Conservation (phyloP, 2,888 invertebrate species). For the Drosophila meridionalis region DNA sequence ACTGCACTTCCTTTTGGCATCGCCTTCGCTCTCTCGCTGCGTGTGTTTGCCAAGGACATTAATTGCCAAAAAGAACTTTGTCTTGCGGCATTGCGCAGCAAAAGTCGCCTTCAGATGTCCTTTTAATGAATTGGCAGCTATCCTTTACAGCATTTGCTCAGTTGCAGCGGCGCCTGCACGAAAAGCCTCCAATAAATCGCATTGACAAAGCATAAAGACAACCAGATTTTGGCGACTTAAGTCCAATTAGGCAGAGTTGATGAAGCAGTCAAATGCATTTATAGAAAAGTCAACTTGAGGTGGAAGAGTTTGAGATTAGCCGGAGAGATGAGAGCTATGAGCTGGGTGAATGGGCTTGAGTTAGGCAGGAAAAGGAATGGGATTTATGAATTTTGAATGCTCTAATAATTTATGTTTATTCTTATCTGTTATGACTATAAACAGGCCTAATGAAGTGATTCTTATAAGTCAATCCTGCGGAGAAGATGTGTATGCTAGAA, state of each 20-base stretch:
- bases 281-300: background rate
- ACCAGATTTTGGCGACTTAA: constrained; percentile 5
- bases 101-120: constrained; percentile 42
- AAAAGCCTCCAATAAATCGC: constrained; percentile 42
- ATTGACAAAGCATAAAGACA: constrained; percentile 9
- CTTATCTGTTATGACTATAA: background rate
- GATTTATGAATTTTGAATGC: background rate
- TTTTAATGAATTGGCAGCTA: constrained; percentile 59
- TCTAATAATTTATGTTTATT: background rate
- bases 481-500: too few relatives aligned
- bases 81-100: constrained; percentile 32
- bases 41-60: constrained; percentile 51
- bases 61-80: constrained; percentile 64
- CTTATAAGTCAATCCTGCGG: too few relatives aligned
- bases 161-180: constrained; percentile 32
- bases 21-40: constrained; percentile 23
- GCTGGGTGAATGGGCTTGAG: background rate
- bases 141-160: constrained; percentile 37
- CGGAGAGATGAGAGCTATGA: background rate
- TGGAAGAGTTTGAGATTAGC: background rate
- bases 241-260: constrained; percentile 9
- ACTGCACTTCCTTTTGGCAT: constrained; percentile 30
- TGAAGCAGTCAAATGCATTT: background rate
- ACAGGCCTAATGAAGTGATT: background rate
- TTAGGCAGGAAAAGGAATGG: too few relatives aligned